Evolutionary conservation across 2,113 vertebrate species (phyloP).

Genomic region (Cryptomyrus ogoouensis): DNA sequence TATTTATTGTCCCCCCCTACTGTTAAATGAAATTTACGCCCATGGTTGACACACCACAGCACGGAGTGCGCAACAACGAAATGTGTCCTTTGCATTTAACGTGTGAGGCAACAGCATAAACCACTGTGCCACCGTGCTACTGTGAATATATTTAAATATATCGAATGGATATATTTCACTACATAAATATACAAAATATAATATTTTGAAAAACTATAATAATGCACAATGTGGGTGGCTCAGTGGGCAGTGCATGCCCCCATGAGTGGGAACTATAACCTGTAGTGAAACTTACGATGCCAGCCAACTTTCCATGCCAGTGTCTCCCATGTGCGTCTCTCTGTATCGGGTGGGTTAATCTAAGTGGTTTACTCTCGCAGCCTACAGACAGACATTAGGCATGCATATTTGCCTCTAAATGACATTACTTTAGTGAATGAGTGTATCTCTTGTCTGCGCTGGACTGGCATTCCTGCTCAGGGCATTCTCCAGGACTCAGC

Average conservation of each 20-base stretch:
- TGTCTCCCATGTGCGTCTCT: background rate
- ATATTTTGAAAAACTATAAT: background rate
- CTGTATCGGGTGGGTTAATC: background rate
- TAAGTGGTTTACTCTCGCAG: background rate
- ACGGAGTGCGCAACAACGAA: no score
- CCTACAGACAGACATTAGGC: background rate
- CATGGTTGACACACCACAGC: background rate
- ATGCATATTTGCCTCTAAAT: background rate
- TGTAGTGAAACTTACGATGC: background rate
- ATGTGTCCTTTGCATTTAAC: no score
- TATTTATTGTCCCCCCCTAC: no score
- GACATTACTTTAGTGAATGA: background rate
- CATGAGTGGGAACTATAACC: no score
- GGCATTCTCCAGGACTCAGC: background rate
- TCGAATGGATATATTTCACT: background rate
- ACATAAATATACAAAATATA: background rate
- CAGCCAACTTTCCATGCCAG: background rate
- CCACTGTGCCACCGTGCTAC: no score
- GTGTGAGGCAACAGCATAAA: background rate
- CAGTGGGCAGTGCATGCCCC: background rate
- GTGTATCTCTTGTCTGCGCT: background rate
- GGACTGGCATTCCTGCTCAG: background rate
- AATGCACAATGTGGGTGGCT: background rate
- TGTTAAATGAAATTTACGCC: no score
- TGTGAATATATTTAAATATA: no score